Conservation (phyloP, 2,888 invertebrate species). For the Ptilodon capucinus region DNA sequence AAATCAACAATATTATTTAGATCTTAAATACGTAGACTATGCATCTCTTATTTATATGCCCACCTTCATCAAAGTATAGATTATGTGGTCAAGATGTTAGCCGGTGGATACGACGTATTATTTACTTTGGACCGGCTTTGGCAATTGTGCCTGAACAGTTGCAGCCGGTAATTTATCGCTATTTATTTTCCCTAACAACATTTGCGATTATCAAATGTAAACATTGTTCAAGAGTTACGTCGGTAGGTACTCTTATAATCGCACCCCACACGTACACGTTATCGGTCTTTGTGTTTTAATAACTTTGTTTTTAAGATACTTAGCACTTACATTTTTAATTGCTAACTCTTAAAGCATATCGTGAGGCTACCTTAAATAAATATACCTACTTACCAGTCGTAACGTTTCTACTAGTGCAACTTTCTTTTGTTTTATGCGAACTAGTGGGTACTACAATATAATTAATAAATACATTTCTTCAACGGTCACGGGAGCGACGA, state of each 20-base stretch:
- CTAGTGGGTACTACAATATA: no score
- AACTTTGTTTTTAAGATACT: conserved; percentile 19
- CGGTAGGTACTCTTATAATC: conserved; percentile 21
- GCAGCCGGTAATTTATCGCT: not conserved
- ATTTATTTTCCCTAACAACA: conserved; percentile 27
- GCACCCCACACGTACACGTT: conserved; percentile 38
- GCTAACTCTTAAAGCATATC: not conserved
- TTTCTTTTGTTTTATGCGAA: no score
- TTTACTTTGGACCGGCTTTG: not conserved
- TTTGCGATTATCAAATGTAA: conserved; percentile 41
- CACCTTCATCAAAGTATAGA: no score
- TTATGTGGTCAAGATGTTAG: not conserved
- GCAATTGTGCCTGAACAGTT: not conserved
- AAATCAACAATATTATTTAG: no score
- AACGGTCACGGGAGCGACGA: no score
- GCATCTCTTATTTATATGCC: no score
- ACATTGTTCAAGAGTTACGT: conserved; percentile 44
- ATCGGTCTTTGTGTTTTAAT: conserved; percentile 39
- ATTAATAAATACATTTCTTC: no score
- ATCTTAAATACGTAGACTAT: no score
- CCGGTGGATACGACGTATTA: not conserved
- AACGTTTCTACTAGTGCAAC: no score
- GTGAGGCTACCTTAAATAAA: no score
- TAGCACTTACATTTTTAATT: not conserved
- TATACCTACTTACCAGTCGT: no score